phyloP scores from a whole-genome alignment of 1,140 invertebrate genomes.

The Trichonephila clavipes region DNA sequence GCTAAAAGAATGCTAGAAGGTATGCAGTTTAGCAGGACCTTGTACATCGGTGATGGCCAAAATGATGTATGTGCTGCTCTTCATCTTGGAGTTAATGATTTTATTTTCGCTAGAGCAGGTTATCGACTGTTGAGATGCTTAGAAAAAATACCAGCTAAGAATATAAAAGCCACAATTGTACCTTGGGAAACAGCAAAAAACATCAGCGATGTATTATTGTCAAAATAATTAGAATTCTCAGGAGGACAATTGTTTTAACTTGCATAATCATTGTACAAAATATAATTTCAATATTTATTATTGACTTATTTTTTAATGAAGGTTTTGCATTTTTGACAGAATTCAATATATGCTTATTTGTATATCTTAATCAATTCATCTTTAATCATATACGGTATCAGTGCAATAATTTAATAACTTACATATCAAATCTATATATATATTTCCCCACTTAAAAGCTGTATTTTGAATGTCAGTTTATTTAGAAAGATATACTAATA shows the following conservation, averaged over 20 bases:
- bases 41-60: slow-evolving; percentile 89
- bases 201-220: slow-evolving; percentile 80
- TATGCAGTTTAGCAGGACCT: slow-evolving; percentile 83
- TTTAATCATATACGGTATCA: neutral
- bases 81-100: slow-evolving; percentile 84
- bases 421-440: too few species aligned
- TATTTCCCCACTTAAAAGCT: too few species aligned
- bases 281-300: neutral
- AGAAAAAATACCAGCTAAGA: slow-evolving; percentile 66
- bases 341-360: neutral
- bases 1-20: slow-evolving; percentile 82
- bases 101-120: slow-evolving; percentile 86
- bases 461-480: too few species aligned
- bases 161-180: slow-evolving; percentile 80
- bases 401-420: too few species aligned
- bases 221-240: neutral
- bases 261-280: slow-evolving; percentile 10
- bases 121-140: slow-evolving; percentile 82
- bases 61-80: slow-evolving; percentile 90
- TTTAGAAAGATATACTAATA: too few species aligned
- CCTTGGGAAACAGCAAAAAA: slow-evolving; percentile 83
- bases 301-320: neutral
- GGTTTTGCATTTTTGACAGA: neutral
- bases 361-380: too few species aligned
- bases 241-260: neutral